Base-by-base conservation (phyloP, 2,888 invertebrate genomes). In the Ferdinandea cuprea region DNA sequence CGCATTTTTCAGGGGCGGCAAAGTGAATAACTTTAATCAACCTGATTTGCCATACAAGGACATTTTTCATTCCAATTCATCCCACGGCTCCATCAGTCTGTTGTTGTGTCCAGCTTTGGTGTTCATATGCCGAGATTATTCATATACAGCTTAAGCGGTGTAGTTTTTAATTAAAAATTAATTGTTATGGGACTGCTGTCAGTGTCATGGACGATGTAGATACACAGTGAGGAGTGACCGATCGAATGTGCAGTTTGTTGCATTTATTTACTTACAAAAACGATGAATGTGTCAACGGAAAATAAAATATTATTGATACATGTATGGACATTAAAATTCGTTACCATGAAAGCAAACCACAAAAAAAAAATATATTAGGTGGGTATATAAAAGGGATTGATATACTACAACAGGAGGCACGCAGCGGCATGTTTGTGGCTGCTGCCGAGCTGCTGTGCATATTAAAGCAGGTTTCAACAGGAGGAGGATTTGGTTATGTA, bases 91-190 rank as follows among this genome's bases (percentile, higher is more conserved):
- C 25, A 28, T 7, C 40, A 66, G 15, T 35, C 32, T 13, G 21
- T 15, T 56, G 37, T 13, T 50, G 52, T 59, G 11, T 69, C 58
- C 17, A 9, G 35, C 17, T 50, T 76, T 68, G 3, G 15, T 35
- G 19, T 42, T 25, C 40, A 52, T 48, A 52, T 42, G 46, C 28
- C 25, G 19, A 28, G 40, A 74, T 40, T 25, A 63, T 35, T 58
- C 37, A 37, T 15, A 48, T 9, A 50, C 4, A 19, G 50, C 30
- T 42, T 63, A 28, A 58, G 40, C 8, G 56, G 56, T 6, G 35
- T 61, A 66, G 50, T 44, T 80, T 79, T 80, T 80, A 80, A 74
- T 80, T 74, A 74, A 80, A 80, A 80, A 80, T 63, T 74, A 74
- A 80, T 74, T 80, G 66, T 63, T 17, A 56, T 15, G 56, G 28